These are phyloP conservation scores for Andrena hattorfiana DNA, from an alignment of 2,888 invertebrate species.

Conservation along the genomic window DNA sequence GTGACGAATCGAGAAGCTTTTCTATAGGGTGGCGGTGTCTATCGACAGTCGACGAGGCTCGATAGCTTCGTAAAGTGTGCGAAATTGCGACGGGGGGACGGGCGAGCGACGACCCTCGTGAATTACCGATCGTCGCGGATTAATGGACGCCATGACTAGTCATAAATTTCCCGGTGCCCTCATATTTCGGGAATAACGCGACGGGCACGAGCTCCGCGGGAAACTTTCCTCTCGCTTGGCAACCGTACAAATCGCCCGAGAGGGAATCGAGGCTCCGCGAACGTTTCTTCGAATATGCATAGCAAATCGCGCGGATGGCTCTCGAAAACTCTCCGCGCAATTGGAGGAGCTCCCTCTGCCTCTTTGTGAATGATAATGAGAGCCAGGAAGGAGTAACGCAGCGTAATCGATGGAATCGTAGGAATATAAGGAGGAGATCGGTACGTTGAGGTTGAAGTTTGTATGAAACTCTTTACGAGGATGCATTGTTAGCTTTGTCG, in stretches of 20 bases:
- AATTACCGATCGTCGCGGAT: constrained; percentile 55
- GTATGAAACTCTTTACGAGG: not conserved
- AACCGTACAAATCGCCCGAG: constrained; percentile 39
- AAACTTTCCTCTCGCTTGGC: constrained; percentile 21
- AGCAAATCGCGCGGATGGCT: constrained; percentile 18
- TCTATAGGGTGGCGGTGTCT: constrained; percentile 14
- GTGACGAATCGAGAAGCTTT: constrained; percentile 75
- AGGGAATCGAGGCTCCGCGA: constrained; percentile 1
- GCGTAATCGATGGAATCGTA: not conserved
- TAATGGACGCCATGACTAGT: constrained; percentile 55
- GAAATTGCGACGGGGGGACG: constrained; percentile 39
- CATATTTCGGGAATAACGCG: constrained; percentile 18
- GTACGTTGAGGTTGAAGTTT: not conserved
- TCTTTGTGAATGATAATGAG: constrained; percentile 6
- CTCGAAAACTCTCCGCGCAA: constrained; percentile 10
- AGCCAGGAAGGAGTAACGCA: not conserved
- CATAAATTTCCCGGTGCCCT: constrained; percentile 44
- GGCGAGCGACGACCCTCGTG: constrained; percentile 22
- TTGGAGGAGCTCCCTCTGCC: not conserved
- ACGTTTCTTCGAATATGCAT: constrained; percentile 16
- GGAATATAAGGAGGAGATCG: not conserved
- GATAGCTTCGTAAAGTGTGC: constrained; percentile 46
- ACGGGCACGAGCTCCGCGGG: constrained; percentile 13
- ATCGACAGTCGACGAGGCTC: constrained; percentile 14
- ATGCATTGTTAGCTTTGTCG: not conserved